Evolutionary conservation across 2,113 vertebrate species (phyloP).

Genomic region (Meleagris gallopavo): DNA sequence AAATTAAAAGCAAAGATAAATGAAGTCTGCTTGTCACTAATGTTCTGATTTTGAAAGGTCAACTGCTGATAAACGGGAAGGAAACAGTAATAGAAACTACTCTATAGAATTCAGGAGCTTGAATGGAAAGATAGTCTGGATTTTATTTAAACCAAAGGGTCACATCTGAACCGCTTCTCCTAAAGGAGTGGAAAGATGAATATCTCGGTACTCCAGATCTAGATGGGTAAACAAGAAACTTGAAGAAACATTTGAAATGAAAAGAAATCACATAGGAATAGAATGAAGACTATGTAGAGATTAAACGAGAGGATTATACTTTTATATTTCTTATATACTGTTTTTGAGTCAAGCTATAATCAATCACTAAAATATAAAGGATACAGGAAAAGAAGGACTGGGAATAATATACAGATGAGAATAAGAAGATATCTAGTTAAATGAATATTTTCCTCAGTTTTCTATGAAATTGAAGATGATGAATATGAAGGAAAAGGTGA

Average conservation of each 20-base stretch:
- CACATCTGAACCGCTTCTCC: not conserved
- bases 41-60: not conserved
- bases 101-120: not conserved
- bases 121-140: not conserved
- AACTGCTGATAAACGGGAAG: not conserved
- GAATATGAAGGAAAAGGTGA: not conserved
- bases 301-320: not conserved
- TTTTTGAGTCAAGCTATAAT: not conserved
- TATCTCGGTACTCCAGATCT: not conserved
- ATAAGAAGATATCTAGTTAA: not conserved
- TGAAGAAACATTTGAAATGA: not conserved
- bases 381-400: not conserved
- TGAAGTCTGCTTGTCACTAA: not conserved
- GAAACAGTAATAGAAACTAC: not conserved
- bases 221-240: rapidly evolving
- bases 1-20: not conserved
- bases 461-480: not conserved
- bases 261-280: not conserved
- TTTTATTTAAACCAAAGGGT: not conserved
- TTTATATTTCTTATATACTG: not conserved
- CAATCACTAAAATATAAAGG: not conserved
- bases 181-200: not conserved
- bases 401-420: not conserved
- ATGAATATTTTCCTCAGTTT: not conserved
- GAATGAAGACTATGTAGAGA: not conserved